Percentiles rank a stretch among this genome's conserved stretches.
phyloP scores from a whole-genome alignment of 1,140 invertebrate species.

The Heliconius eleuchia region DNA sequence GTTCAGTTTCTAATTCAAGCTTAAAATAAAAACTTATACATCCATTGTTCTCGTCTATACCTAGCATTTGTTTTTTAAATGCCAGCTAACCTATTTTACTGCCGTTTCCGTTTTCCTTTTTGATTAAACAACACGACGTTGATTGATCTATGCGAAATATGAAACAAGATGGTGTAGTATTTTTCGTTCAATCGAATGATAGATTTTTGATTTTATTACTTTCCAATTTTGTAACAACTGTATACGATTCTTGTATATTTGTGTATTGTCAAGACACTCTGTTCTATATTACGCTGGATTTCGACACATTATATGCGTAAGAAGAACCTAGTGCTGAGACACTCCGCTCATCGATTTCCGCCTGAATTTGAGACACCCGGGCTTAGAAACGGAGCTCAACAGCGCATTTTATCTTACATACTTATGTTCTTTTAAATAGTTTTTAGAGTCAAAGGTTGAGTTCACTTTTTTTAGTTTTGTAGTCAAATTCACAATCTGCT shows the following conservation, averaged over 20 bases:
- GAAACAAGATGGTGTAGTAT: conserved; percentile 31
- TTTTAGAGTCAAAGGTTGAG: too few species aligned
- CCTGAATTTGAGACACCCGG: too few species aligned
- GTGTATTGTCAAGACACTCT: too few species aligned
- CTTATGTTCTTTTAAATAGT: too few species aligned
- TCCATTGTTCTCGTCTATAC: background rate
- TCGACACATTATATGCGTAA: too few species aligned
- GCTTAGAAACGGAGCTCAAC: too few species aligned
- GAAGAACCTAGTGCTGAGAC: too few species aligned
- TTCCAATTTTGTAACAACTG: background rate
- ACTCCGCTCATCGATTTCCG: too few species aligned
- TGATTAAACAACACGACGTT: conserved; percentile 45
- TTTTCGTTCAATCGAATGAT: conserved; percentile 21
- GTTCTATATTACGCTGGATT: too few species aligned
- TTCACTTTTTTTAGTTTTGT: too few species aligned
- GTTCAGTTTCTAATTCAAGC: background rate
- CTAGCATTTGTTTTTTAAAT: conserved; percentile 5
- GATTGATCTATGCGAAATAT: conserved; percentile 48
- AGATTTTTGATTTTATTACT: conserved; percentile 28
- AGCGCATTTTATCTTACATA: too few species aligned
- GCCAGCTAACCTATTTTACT: conserved; percentile 10
- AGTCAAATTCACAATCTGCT: background rate
- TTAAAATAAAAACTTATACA: background rate
- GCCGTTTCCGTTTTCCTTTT: conserved; percentile 37
- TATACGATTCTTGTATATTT: too few species aligned